Evolutionary conservation across 1,140 invertebrate genomes (phyloP), one percentile per base, ranked within the genome.

Genomic region (Riptortus pedestris): DNA sequence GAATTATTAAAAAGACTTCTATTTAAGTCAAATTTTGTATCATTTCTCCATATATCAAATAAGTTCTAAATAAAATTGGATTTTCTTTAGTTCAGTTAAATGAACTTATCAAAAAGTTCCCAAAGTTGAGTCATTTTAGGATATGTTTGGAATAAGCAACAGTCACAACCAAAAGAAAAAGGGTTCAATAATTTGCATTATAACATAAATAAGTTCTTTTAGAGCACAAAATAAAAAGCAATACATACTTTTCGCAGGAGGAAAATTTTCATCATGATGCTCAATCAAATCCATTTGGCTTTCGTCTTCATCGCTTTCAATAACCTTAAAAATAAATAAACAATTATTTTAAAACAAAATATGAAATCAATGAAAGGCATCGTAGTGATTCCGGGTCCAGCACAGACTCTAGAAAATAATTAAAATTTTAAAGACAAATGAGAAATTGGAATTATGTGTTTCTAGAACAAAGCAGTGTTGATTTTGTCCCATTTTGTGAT

Each of bases 241-340:
- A 22, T 48, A 61, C 51, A 68, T 72, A 79, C 78, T 74, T 75
- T 80, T 80, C 5, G 77, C 73, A 12, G 77, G 77, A 60, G 76
- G 73, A 64, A 65, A 63, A 55, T 73, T 74, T 67, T 75, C 76
- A 66, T 77, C 73, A 65, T 82, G 77, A 65, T 76, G 72, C 14
- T 76, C 71, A 22, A 70, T 72, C 72, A 82, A 78, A 65, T 83
- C 81, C 2, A 77, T 69, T 51, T 79, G 78, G 68, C 80, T 82
- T 43, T 83, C 79, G 71, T 87, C 84, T 72, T 87, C 85, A 68
- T 87, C 85, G 68, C 83, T 86, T 68, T 85, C 84, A 67, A 86
- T 84, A 22, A 85, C 69, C 75, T 78, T 26, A 2, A 69, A 18
- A 57, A n/a, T 57, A 31, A 65, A 29, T 45, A 57, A 33, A 61